Evolutionary conservation across 2,888 invertebrate species (phyloP).

Genomic region (Mythimna ferrago): DNA sequence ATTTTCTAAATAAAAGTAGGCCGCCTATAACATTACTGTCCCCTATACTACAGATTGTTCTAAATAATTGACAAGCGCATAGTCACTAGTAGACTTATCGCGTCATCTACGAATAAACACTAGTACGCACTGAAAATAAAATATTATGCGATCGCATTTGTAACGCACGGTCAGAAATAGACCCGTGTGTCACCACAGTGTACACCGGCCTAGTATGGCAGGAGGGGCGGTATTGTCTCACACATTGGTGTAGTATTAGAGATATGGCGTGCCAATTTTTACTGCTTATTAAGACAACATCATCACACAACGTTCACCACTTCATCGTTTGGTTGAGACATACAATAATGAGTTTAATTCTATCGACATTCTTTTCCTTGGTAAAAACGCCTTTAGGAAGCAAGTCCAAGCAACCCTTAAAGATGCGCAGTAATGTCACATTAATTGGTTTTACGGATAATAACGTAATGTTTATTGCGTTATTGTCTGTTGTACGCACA

Average conservation of each 20-base stretch:
- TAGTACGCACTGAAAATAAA: slow-evolving; percentile 88
- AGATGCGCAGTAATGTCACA: no score
- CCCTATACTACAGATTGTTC: slow-evolving; percentile 69
- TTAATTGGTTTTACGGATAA: no score
- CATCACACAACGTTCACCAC: no score
- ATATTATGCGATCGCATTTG: slow-evolving; percentile 86
- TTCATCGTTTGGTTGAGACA: no score
- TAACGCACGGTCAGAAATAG: slow-evolving; percentile 84
- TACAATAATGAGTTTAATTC: no score
- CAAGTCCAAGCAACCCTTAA: no score
- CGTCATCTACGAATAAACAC: slow-evolving; percentile 86
- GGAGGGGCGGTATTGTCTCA: slow-evolving; percentile 50
- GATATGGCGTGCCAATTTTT: slow-evolving; percentile 28
- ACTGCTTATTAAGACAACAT: slow-evolving; percentile 9
- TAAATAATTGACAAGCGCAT: slow-evolving; percentile 70
- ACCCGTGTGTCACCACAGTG: slow-evolving; percentile 79
- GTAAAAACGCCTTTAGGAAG: no score
- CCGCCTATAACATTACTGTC: slow-evolving; percentile 44
- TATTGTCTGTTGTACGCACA: no score
- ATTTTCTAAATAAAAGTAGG: slow-evolving; percentile 42
- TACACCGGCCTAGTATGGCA: slow-evolving; percentile 69
- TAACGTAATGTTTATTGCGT: no score
- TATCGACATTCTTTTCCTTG: no score
- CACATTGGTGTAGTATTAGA: slow-evolving; percentile 43
- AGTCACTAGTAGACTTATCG: slow-evolving; percentile 67